Base-by-base conservation (phyloP, 2,113 vertebrate species). In the Nerophis lumbriciformis region DNA sequence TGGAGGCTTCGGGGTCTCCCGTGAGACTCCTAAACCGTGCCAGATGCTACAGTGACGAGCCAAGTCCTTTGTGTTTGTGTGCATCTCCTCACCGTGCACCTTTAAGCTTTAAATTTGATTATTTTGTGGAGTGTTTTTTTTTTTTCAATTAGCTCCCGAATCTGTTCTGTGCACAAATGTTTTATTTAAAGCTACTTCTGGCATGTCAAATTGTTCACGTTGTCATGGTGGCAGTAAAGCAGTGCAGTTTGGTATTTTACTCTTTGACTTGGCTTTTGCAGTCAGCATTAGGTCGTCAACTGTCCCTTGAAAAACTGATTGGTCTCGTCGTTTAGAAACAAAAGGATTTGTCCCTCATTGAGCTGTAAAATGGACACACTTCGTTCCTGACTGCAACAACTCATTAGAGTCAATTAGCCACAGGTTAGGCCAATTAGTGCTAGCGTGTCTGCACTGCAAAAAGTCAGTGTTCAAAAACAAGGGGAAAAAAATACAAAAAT, bases 61-160 rank as follows among this genome's bases (percentile, higher is more conserved):
- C 84, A 59, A 66, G 66, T 54, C 77, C 59, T 36, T 52, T 35
- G 48, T 75, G 58, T 78, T 58, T 75, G 56, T 68, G 19, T 44
- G 44, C 57, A 35, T 68, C 53, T 63, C 59, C 44, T 58, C 49
- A 52, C 57, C 48, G 66, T 77, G 78, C 82, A 77, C 75, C 69
- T 77, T 79, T 87, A 90, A 90, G 85, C 87, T 78, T 67, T 77
- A 85, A 88, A 90, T 88, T 88, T 88, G 90, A 88, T 91, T 90
- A 89, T 82, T 86, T 78, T 85, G 48, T 61, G 56, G 56, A 78
- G 65, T 48, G 58, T 83, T 89, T 2, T 90, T 91, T 90, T 85
- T 82, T 89, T 90, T 91, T 90, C 86, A 90, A 90, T 91, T 89
- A 91, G 75, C 65, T 19, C 51, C 0, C 47, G 58, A 61, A 69